Evolutionary conservation across 2,888 invertebrate genomes (phyloP), one percentile per base, ranked within the genome.

Genomic region (Linnaemya vulpina): DNA sequence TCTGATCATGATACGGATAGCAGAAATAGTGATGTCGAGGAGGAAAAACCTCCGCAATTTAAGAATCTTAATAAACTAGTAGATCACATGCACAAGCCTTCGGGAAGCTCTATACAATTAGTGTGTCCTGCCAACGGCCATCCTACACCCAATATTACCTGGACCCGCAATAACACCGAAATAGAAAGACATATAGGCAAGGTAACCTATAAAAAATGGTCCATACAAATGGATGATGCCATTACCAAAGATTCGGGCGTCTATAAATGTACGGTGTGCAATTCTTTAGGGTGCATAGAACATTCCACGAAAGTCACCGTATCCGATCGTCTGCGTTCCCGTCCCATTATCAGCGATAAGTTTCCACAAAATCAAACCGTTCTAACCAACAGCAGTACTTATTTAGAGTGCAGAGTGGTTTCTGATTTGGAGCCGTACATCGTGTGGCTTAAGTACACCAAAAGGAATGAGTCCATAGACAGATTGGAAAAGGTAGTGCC

Each of bases 191-290:
- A 93, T 22, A 94, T 95, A 82, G 96, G 96, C n/a, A 93, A 93
- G 40, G 94, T 95, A 0, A 93, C 93, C 3, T 94, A 93, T 87
- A 94, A 94, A 30, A 95, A 95, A 88, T 96, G 96, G 96, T 94
- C 94, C 0, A 93, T 98, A 81, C 93, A 94, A 9, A 93, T 99
- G 87, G 96, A 97, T 84, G 97, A 98, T 90, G 93, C 96, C 53
- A 95, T 96, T 0, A 95, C 95, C 11, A 94, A 94, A 38, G 99
- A 99, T 90, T 94, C 95, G 75, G 99, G 98, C 0, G 95, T 96
- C 88, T 99, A 98, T 91, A 97, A 95, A 0, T 99, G 99, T 90
- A 93, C 94, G 43, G 96, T 98, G 3, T 96, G 96, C 92, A 99
- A 99, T 91, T 92, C 93, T 22, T 93, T 95, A 62, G 98, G 97